These are phyloP conservation scores for Nesogale talazaci DNA, from an alignment of 2,113 vertebrate genomes.

Conservation along the genomic window DNA sequence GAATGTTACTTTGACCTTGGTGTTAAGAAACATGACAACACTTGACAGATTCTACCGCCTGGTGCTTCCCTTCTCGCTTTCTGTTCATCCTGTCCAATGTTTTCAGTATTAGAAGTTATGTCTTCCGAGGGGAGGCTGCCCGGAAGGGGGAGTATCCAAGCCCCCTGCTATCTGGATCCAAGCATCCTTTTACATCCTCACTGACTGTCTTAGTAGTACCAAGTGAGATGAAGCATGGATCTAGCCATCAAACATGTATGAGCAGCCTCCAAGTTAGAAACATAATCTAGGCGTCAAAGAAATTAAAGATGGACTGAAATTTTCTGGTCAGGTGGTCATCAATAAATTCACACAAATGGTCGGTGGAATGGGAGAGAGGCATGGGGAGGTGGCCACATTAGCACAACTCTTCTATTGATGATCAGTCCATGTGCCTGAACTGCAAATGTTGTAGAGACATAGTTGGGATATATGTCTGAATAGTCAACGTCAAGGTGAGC, in stretches of 20 bases:
- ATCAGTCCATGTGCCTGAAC: not conserved
- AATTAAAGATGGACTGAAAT: not conserved
- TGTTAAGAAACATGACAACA: constrained; percentile 19
- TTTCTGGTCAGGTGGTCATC: not conserved
- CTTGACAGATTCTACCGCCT: not conserved
- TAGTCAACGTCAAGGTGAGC: constrained; percentile 18
- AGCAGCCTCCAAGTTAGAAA: constrained; percentile 30
- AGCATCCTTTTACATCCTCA: not conserved
- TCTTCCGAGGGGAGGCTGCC: not conserved
- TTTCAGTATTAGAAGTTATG: not conserved
- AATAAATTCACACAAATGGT: constrained; percentile 10
- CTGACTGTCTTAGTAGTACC: constrained; percentile 1
- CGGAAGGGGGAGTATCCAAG: not conserved
- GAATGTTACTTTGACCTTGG: not conserved
- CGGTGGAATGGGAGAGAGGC: not conserved
- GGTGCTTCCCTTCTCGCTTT: not conserved
- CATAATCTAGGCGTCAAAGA: not conserved
- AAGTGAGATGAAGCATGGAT: not conserved
- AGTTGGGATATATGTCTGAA: not conserved
- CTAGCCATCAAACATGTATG: constrained; percentile 12
- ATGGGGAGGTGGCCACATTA: not conserved
- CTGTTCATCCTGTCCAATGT: not conserved
- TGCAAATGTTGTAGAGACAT: not conserved
- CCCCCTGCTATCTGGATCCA: not conserved
- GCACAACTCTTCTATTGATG: not conserved